These are phyloP conservation scores for Brachionus koreanus DNA, from an alignment of 1,140 invertebrate species.

Conservation along the genomic window DNA sequence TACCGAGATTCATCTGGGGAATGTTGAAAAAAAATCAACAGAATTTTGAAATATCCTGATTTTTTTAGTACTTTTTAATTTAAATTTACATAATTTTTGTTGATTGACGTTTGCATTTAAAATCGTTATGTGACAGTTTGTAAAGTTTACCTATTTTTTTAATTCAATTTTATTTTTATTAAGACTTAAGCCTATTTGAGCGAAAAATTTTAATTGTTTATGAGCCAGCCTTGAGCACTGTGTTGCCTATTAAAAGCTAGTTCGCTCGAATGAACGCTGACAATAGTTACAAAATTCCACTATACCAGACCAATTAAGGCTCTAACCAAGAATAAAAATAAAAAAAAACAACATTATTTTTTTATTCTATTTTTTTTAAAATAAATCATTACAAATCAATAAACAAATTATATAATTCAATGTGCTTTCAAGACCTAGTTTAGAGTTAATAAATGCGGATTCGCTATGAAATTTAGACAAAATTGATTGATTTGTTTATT, in stretches of 20 bases:
- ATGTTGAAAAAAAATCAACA: too few species aligned
- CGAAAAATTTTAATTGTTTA: not conserved
- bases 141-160: not conserved
- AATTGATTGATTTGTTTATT: not conserved
- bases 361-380: not conserved
- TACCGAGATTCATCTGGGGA: not conserved
- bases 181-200: not conserved
- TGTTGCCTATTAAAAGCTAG: not conserved
- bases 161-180: not conserved
- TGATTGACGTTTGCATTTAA: too few species aligned
- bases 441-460: not conserved
- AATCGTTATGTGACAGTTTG: not conserved
- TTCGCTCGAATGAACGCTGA: not conserved
- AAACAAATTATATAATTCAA: not conserved
- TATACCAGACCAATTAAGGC: not conserved
- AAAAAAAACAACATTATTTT: not conserved
- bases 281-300: not conserved
- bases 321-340: not conserved
- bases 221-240: not conserved
- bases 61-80: not conserved
- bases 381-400: not conserved
- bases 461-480: not conserved
- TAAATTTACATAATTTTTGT: not conserved
- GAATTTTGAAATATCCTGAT: not conserved
- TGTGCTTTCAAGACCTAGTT: not conserved